These are phyloP conservation scores for Dasysyrphus tricinctus DNA, from an alignment of 2,888 invertebrate genomes.

Conservation along the genomic window DNA sequence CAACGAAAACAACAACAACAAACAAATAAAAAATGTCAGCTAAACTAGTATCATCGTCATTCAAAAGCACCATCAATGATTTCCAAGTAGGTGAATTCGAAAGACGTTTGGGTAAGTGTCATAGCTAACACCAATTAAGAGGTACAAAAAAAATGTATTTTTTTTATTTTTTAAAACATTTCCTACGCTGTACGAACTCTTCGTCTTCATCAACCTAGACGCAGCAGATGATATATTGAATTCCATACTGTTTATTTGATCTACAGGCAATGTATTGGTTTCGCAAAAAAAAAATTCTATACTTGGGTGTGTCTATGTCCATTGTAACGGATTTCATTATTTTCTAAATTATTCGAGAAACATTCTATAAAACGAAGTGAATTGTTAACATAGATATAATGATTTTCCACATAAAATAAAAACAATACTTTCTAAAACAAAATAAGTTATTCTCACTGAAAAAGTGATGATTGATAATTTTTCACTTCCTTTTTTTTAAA, in stretches of 20 bases:
- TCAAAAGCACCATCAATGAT: constrained; percentile 80
- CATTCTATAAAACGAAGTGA: too few relatives aligned
- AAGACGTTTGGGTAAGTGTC: constrained; percentile 85
- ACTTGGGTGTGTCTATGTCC: too few relatives aligned
- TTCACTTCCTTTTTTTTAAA: too few relatives aligned
- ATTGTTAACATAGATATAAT: too few relatives aligned
- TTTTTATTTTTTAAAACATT: constrained; percentile 10
- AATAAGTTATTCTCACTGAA: too few relatives aligned
- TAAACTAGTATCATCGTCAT: constrained; percentile 82
- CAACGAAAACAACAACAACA: background rate
- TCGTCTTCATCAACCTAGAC: background rate
- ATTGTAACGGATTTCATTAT: too few relatives aligned
- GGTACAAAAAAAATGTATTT: background rate
- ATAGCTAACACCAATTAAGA: constrained; percentile 43
- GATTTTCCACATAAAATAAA: too few relatives aligned
- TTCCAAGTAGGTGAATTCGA: constrained; percentile 84
- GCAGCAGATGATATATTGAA: constrained; percentile 28
- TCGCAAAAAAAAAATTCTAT: background rate
- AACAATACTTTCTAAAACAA: too few relatives aligned
- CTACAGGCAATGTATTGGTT: background rate
- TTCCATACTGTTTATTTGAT: background rate
- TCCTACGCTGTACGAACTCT: constrained; percentile 37
- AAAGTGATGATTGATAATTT: too few relatives aligned
- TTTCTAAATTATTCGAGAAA: too few relatives aligned
- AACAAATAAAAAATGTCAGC: constrained; percentile 57